phyloP scores from a whole-genome alignment of 2,888 invertebrate species.

The Suillia variegata region DNA sequence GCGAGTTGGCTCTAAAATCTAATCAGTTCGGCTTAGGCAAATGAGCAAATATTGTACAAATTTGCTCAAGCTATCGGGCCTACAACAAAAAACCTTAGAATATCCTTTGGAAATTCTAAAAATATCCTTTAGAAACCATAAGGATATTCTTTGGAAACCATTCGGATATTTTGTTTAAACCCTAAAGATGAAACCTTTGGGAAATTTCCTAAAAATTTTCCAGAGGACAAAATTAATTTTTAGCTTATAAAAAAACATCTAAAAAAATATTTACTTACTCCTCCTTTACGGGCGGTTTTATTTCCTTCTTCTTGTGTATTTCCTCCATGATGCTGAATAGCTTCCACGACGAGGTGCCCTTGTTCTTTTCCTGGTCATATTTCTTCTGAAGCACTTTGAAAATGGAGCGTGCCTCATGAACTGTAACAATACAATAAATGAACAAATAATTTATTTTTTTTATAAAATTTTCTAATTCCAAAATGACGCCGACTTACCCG shows the following conservation, averaged over 20 bases:
- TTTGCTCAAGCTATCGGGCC: too few relatives aligned
- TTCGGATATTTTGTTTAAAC: too few relatives aligned
- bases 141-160: too few relatives aligned
- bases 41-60: too few relatives aligned
- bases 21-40: too few relatives aligned
- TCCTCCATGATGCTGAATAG: slow-evolving; percentile 54
- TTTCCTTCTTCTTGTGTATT: slow-evolving; percentile 43
- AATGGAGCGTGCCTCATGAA: slow-evolving; percentile 57
- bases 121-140: too few relatives aligned
- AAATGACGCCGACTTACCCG: slow-evolving; percentile 34
- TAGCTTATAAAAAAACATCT: neutral
- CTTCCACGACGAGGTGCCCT: slow-evolving; percentile 55
- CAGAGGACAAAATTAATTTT: neutral
- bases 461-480: neutral
- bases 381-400: slow-evolving; percentile 59
- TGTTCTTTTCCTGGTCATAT: slow-evolving; percentile 55
- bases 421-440: slow-evolving; percentile 37
- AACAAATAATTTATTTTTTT: slow-evolving; percentile 7
- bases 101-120: too few relatives aligned
- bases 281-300: slow-evolving; percentile 31
- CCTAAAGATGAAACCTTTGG: neutral
- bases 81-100: too few relatives aligned
- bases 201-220: too few relatives aligned
- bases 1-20: too few relatives aligned
- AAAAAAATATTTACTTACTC: slow-evolving; percentile 43